Percentiles rank a stretch among this genome's conserved stretches.
Evolutionary conservation across 1,140 invertebrate species (phyloP).

Genomic region (Magallana angulata): DNA sequence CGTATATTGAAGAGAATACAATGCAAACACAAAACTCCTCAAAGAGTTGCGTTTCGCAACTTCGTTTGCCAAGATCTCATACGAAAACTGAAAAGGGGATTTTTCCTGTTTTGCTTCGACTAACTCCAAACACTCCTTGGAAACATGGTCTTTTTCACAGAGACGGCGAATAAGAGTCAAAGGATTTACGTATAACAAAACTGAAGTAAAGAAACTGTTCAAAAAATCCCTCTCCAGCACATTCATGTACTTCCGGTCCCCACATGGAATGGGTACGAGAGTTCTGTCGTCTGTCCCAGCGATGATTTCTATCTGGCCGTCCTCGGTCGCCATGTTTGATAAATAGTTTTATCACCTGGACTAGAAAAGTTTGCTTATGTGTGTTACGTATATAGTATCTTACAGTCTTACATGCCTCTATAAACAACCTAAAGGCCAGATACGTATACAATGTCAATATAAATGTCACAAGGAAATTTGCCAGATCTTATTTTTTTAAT

Average conservation of each 20-base stretch:
- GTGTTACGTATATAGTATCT: no score
- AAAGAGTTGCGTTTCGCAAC: neutral
- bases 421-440: no score
- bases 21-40: neutral
- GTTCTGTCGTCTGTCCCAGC: neutral
- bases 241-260: neutral
- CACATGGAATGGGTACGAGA: conserved; percentile 1
- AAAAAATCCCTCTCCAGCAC: conserved; percentile 13
- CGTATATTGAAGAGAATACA: conserved; percentile 23
- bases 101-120: neutral
- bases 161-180: neutral
- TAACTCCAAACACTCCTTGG: neutral
- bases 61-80: neutral
- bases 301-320: no score
- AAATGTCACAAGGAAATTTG: no score
- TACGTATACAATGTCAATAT: no score
- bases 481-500: no score
- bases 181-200: neutral
- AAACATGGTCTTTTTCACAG: neutral
- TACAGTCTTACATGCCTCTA: no score
- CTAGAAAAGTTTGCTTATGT: neutral
- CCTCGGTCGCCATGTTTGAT: neutral
- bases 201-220: neutral
- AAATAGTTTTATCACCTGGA: neutral
- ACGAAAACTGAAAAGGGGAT: conserved; percentile 11